These are phyloP conservation scores for Calephelis perditalis DNA, from an alignment of 2,888 invertebrate species.

Conservation along the genomic window DNA sequence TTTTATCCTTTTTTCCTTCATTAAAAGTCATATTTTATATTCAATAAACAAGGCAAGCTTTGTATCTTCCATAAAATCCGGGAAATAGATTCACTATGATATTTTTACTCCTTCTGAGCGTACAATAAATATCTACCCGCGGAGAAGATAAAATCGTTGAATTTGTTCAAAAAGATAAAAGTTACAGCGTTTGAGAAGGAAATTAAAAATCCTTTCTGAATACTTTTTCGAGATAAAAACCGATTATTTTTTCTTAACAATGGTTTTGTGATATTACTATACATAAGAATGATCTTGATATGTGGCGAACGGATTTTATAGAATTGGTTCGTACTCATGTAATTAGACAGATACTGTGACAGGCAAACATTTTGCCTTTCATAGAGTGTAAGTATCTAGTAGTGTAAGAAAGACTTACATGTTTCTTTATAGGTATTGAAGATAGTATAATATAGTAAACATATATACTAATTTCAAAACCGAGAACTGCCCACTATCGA, in stretches of 20 bases:
- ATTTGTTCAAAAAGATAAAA: constrained; percentile 10
- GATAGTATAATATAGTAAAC: too few relatives aligned
- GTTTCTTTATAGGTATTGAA: too few relatives aligned
- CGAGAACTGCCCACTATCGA: too few relatives aligned
- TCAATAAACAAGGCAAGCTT: constrained; percentile 7
- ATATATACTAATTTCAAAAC: too few relatives aligned
- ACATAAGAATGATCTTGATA: too few relatives aligned
- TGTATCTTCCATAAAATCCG: constrained; percentile 8
- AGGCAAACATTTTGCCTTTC: too few relatives aligned
- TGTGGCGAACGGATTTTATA: too few relatives aligned
- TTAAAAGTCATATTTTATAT: constrained; percentile 5
- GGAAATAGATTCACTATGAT: constrained; percentile 10
- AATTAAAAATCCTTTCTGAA: constrained; percentile 12
- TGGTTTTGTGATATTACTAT: too few relatives aligned
- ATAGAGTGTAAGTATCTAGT: too few relatives aligned
- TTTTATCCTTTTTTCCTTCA: neutral
- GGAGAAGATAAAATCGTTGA: constrained; percentile 3
- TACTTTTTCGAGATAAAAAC: constrained; percentile 7
- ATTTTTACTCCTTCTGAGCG: neutral
- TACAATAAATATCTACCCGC: constrained; percentile 5
- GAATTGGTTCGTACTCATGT: too few relatives aligned
- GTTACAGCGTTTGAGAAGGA: constrained; percentile 4
- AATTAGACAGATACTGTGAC: too few relatives aligned
- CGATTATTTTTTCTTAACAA: constrained; percentile 6
- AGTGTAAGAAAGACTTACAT: too few relatives aligned